These are phyloP conservation scores for Napeogenes inachia DNA, from an alignment of 2,888 invertebrate species.

Conservation along the genomic window DNA sequence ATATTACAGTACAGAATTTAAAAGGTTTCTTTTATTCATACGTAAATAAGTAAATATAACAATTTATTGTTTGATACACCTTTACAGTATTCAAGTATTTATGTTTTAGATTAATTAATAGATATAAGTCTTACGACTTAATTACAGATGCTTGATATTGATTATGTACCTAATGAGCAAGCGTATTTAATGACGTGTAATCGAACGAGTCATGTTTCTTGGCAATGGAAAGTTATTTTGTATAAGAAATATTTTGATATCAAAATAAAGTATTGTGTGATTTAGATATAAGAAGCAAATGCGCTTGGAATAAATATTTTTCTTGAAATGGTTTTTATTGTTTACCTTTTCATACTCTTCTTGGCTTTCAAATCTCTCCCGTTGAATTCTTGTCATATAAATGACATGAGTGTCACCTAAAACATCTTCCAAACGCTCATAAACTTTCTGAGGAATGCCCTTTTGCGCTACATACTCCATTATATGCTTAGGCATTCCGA, in stretches of 20 bases:
- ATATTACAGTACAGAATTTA: neutral
- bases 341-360: slow-evolving; percentile 91
- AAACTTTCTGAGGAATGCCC: slow-evolving; percentile 86
- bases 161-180: slow-evolving; percentile 7
- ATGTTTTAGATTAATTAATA: slow-evolving; percentile 11
- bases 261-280: neutral
- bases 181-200: slow-evolving; percentile 7
- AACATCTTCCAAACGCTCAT: slow-evolving; percentile 87
- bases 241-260: neutral
- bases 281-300: slow-evolving; percentile 1
- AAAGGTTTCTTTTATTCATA: too few species aligned
- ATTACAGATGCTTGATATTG: slow-evolving; percentile 14
- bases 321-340: slow-evolving; percentile 1
- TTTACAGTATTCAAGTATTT: slow-evolving; percentile 11
- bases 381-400: slow-evolving; percentile 98
- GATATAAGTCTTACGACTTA: slow-evolving; percentile 9
- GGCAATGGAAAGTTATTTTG: neutral
- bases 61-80: too few species aligned
- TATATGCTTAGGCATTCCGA: slow-evolving; percentile 95
- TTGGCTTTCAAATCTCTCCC: slow-evolving; percentile 90
- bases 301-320: slow-evolving; percentile 3
- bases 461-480: slow-evolving; percentile 86
- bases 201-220: neutral
- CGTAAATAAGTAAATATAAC: too few species aligned
- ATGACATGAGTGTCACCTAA: slow-evolving; percentile 96